Percentiles rank a stretch among this genome's conserved stretches.
Conservation (phyloP, 2,888 invertebrate genomes). For the Chymomyza fuscimana region DNA sequence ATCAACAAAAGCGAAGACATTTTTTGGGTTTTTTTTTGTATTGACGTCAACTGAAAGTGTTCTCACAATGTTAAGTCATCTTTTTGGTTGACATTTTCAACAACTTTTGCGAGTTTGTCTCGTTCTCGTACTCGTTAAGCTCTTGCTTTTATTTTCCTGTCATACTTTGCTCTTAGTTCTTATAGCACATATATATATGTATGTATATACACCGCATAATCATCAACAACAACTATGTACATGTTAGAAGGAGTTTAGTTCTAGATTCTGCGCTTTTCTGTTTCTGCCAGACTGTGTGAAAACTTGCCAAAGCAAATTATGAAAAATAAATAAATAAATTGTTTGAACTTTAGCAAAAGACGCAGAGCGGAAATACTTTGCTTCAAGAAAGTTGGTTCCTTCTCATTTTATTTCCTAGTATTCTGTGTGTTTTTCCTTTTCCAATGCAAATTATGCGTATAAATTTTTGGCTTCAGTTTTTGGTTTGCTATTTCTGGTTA, state of each 20-base stretch:
- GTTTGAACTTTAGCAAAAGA: background rate
- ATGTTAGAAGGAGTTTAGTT: slow-evolving; percentile 16
- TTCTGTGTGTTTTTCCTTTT: background rate
- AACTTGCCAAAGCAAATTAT: slow-evolving; percentile 24
- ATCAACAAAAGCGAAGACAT: slow-evolving; percentile 14
- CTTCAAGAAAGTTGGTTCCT: background rate
- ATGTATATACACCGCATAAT: background rate
- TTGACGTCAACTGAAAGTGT: slow-evolving; percentile 49
- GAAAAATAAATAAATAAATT: slow-evolving; percentile 30
- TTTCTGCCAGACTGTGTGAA: background rate
- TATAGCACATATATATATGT: background rate
- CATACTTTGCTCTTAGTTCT: slow-evolving; percentile 2
- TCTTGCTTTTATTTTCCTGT: slow-evolving; percentile 7
- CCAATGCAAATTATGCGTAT: slow-evolving; percentile 1
- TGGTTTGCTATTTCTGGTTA: slow-evolving; percentile 12
- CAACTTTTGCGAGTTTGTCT: background rate
- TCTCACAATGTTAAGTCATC: slow-evolving; percentile 41
- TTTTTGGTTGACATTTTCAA: slow-evolving; percentile 14
- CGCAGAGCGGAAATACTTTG: slow-evolving; percentile 1
- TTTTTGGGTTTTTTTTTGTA: slow-evolving; percentile 10
- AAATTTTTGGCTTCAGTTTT: background rate
- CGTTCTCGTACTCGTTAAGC: background rate
- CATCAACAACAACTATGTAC: background rate
- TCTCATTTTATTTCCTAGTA: background rate
- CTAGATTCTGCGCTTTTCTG: background rate